phyloP scores from a whole-genome alignment of 2,113 vertebrate genomes.

The Holacanthus passer region DNA sequence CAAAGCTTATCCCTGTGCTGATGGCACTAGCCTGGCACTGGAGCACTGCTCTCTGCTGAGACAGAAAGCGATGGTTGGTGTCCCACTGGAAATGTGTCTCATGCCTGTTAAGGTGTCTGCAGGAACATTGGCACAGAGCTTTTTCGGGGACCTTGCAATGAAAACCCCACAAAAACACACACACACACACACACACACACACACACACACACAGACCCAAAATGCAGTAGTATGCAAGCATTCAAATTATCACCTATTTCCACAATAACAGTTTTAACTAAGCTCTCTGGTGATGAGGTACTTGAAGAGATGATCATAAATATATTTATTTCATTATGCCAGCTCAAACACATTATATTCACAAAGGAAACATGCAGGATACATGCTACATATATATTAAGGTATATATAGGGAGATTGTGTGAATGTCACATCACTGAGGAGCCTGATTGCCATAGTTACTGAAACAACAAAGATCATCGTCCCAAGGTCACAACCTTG shows the following conservation, averaged over 20 bases:
- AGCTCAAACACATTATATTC: background rate
- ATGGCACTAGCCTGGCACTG: conserved; percentile 59
- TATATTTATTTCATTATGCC: background rate
- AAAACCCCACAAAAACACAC: conserved; percentile 13
- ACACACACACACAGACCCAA: background rate
- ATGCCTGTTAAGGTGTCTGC: conserved; percentile 60
- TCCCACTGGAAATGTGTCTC: conserved; percentile 70
- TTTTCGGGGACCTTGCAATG: conserved; percentile 1
- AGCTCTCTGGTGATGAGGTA: background rate
- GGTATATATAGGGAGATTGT: background rate
- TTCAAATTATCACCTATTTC: conserved; percentile 1
- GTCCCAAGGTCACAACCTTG: conserved; percentile 81
- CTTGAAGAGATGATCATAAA: background rate
- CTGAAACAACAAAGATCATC: conserved; percentile 77
- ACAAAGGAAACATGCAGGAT: background rate
- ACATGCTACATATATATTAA: background rate
- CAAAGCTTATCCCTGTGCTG: conserved; percentile 61
- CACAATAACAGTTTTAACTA: background rate
- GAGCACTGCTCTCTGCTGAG: conserved; percentile 53
- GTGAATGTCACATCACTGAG: conserved; percentile 27
- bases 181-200: conserved; percentile 2
- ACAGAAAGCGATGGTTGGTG: conserved; percentile 54
- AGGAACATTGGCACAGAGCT: conserved; percentile 33
- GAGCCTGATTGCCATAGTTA: conserved; percentile 73
- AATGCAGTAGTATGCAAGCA: background rate